A percentile compares a stretch with the other conserved stretches of the same genome.
Evolutionary conservation across 2,888 invertebrate species (phyloP).

Genomic region (Eudiplozoon nipponicum): DNA sequence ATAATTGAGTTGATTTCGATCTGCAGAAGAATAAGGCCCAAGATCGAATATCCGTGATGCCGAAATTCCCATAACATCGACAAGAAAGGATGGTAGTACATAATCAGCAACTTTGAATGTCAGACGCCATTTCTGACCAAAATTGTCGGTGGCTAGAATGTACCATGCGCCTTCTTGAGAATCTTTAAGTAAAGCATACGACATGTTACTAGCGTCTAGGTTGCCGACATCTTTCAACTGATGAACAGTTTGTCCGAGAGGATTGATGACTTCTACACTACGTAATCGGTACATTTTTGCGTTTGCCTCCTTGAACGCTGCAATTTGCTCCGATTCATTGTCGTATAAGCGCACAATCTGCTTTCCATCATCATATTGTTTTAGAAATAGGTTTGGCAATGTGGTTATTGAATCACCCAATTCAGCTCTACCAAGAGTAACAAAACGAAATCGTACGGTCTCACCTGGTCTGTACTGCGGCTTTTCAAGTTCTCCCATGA

Average conservation of each 20-base stretch:
- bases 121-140: not conserved
- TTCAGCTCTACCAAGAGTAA: slow-evolving; percentile 8
- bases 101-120: slow-evolving; percentile 7
- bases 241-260: slow-evolving; percentile 19
- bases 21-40: too few relatives aligned
- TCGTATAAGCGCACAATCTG: too few relatives aligned
- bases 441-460: slow-evolving; percentile 12
- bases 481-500: slow-evolving; percentile 21
- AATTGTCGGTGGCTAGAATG: slow-evolving; percentile 3
- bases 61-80: slow-evolving; percentile 4
- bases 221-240: slow-evolving; percentile 20
- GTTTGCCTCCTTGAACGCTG: slow-evolving; percentile 18
- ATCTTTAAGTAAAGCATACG: slow-evolving; percentile 7
- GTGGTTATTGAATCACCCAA: not conserved
- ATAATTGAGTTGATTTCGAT: slow-evolving; percentile 4
- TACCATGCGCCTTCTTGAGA: slow-evolving; percentile 5
- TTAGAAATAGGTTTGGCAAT: not conserved
- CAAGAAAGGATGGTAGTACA: slow-evolving; percentile 10
- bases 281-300: too few relatives aligned
- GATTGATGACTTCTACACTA: slow-evolving; percentile 19
- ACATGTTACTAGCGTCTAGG: slow-evolving; percentile 16
- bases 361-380: too few relatives aligned
- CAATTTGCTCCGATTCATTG: not conserved
- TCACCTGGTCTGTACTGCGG: slow-evolving; percentile 21
- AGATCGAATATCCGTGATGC: slow-evolving; percentile 1